phyloP scores from a whole-genome alignment of 1,140 invertebrate species.

The Orius laevigatus region DNA sequence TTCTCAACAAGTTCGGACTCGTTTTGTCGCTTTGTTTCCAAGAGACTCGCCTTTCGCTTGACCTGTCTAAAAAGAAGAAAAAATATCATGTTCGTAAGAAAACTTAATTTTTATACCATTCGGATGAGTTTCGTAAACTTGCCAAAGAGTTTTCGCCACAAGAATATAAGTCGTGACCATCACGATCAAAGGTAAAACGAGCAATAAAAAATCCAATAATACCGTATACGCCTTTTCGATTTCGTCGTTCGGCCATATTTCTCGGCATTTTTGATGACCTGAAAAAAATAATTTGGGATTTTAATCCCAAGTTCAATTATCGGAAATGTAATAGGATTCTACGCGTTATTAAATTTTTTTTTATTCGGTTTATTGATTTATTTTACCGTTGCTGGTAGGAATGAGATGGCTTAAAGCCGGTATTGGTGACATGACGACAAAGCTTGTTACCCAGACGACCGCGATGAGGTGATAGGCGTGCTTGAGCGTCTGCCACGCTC shows the following conservation, averaged over 20 bases:
- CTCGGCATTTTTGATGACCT: conserved; percentile 31
- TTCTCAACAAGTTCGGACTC: conserved; percentile 26
- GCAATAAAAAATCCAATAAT: conserved; percentile 32
- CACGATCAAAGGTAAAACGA: conserved; percentile 34
- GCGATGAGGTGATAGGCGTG: conserved; percentile 64
- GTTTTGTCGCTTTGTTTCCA: conserved; percentile 4
- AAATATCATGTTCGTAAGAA: neutral
- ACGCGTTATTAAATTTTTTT: neutral
- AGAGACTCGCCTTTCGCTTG: conserved; percentile 1
- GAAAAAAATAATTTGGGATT: conserved; percentile 4
- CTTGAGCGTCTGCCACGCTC: conserved; percentile 63
- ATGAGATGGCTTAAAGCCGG: conserved; percentile 46
- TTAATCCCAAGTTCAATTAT: neutral
- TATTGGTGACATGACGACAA: conserved; percentile 64
- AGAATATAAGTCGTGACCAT: conserved; percentile 33
- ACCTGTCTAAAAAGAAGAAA: neutral
- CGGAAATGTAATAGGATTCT: neutral
- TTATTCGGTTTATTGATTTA: neutral
- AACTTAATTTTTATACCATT: neutral
- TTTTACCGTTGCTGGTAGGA: conserved; percentile 36
- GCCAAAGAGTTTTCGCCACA: conserved; percentile 29
- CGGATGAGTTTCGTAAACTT: conserved; percentile 19
- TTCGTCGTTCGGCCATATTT: conserved; percentile 27
- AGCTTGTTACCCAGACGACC: conserved; percentile 57
- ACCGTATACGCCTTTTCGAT: conserved; percentile 34